phyloP scores from a whole-genome alignment of 2,888 invertebrate genomes.

The Drosophila acutilabella region DNA sequence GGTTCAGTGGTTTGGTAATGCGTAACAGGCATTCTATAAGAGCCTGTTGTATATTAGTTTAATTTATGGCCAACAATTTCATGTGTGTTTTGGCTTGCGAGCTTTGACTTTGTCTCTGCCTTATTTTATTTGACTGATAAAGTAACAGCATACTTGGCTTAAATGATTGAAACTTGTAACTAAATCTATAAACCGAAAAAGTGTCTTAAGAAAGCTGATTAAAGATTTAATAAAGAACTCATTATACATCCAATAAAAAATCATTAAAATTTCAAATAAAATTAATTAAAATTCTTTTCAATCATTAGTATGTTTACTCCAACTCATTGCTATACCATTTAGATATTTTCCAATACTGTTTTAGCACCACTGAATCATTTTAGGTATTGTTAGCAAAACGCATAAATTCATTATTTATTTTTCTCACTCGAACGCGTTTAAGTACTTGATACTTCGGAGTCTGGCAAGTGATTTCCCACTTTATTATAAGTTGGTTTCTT shows the following conservation, averaged over 20 bases:
- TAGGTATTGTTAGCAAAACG: slow-evolving; percentile 3
- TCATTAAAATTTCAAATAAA: too few relatives aligned
- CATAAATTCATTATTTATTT: slow-evolving; percentile 31
- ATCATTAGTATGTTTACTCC: not conserved
- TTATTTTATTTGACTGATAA: slow-evolving; percentile 36
- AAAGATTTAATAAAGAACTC: too few relatives aligned
- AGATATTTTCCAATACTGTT: not conserved
- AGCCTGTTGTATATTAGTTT: slow-evolving; percentile 67
- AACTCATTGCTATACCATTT: not conserved
- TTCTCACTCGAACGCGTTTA: slow-evolving; percentile 36
- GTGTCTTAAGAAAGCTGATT: too few relatives aligned
- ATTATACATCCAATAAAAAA: too few relatives aligned
- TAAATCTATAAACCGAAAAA: too few relatives aligned
- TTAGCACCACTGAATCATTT: not conserved
- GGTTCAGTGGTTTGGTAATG: slow-evolving; percentile 10
- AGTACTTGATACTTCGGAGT: slow-evolving; percentile 12
- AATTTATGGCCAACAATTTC: slow-evolving; percentile 66
- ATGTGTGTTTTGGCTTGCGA: slow-evolving; percentile 26
- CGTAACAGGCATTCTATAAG: slow-evolving; percentile 15
- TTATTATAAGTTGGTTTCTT: slow-evolving; percentile 18
- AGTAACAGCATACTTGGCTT: not conserved
- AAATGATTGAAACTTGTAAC: not conserved
- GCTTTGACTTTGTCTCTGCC: slow-evolving; percentile 24
- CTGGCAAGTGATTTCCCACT: slow-evolving; percentile 25
- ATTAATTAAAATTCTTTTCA: not conserved